Evolutionary conservation across 1,140 invertebrate species (phyloP), one percentile per base, ranked within the genome.

Genomic region (Drosophila arawakana): DNA sequence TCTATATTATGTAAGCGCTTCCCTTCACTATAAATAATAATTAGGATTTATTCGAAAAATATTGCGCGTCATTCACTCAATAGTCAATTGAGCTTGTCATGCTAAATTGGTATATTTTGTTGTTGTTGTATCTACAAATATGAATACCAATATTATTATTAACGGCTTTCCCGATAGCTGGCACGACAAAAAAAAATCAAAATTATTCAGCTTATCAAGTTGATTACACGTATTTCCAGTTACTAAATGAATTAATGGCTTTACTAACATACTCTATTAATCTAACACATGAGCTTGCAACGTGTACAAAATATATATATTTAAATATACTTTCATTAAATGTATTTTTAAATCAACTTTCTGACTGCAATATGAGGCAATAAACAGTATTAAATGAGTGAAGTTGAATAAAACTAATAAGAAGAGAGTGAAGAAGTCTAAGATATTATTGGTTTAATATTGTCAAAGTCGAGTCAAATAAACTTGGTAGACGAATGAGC

Each of bases 381-480:
- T 13, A 59, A 11, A 35, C 10, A 15, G 43, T 39, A 59, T 34
- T 47, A 34, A 49, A 18, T 47, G 44, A 25, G 0, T 15, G 35
- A 39, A 10, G 39, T 2, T 25, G 13, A 34, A 8, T 39, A 11
- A 39, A 13, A 46, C 21, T 35, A 44, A 59, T 59, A 50, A 50
- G 54, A 15, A 6, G 57, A 44, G 10, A 66, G 39, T 21, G 18
- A 21, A 21, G 34, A 74, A 66, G 74, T 72, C 74, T 69, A 44
- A 52, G 71, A 47, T 71, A 72, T 86, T 86, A 85, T 86, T 82
- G 79, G 79, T 80, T 80, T 74, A 88, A 88, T 88, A 86, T 80
- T 77, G 76, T 61, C 58, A 35, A 81, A 71, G 54, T 37, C 30
- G n/a, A 34, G 6, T 49, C 35, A 50, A 57, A 8, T 8, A 18